Percentiles rank a stretch among this genome's conserved stretches.
Conservation (phyloP, 1,140 invertebrate genomes). For the Atta texana region DNA sequence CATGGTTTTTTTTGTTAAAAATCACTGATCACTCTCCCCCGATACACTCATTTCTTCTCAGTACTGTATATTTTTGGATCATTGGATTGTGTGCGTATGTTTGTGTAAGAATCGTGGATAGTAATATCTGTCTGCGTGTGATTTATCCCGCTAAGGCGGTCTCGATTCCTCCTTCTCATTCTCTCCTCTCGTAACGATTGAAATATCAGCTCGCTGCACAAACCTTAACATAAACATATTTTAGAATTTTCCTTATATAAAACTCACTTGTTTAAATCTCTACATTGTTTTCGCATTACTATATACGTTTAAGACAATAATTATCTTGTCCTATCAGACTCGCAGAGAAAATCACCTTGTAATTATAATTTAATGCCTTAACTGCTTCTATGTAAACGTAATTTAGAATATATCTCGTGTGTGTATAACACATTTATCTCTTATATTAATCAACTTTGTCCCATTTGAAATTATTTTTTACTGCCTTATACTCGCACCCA, state of each 20-base stretch:
- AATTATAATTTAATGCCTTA: slow-evolving; percentile 76
- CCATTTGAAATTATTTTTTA: slow-evolving; percentile 51
- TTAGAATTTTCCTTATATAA: slow-evolving; percentile 74
- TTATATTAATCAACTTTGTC: slow-evolving; percentile 60
- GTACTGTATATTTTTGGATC: slow-evolving; percentile 49
- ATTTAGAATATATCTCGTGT: slow-evolving; percentile 77
- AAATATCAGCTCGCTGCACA: slow-evolving; percentile 54
- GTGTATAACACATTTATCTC: slow-evolving; percentile 61
- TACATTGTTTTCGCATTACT: slow-evolving; percentile 64
- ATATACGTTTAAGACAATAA: slow-evolving; percentile 65
- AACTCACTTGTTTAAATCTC: slow-evolving; percentile 57
- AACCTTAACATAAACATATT: slow-evolving; percentile 72
- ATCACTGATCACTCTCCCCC: slow-evolving; percentile 49
- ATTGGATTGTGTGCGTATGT: slow-evolving; percentile 31
- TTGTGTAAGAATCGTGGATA: slow-evolving; percentile 49
- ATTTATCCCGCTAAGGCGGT: slow-evolving; percentile 32
- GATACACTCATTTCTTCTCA: slow-evolving; percentile 31
- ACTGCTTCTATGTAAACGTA: slow-evolving; percentile 77
- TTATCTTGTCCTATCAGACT: slow-evolving; percentile 66
- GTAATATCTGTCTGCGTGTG: slow-evolving; percentile 57
- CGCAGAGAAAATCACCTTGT: slow-evolving; percentile 69
- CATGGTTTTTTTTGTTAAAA: slow-evolving; percentile 60
- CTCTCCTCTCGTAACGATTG: slow-evolving; percentile 26
- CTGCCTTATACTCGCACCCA: slow-evolving; percentile 47
- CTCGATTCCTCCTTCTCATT: background rate